phyloP scores from a whole-genome alignment of 2,113 vertebrate species.

The Phocoena phocoena region DNA sequence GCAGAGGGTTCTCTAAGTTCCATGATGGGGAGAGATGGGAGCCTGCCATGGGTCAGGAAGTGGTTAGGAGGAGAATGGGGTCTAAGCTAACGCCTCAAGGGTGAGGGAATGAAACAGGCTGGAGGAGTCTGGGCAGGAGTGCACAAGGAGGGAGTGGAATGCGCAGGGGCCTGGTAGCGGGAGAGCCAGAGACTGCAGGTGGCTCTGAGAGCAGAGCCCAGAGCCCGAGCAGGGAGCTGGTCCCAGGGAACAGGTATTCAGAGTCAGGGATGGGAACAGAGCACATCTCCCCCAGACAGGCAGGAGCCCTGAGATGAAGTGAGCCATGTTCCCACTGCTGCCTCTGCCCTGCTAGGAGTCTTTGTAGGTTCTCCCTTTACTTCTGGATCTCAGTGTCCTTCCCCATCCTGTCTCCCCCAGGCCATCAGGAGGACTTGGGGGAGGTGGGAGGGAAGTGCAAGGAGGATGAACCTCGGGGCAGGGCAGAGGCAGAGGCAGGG shows the following conservation, averaged over 20 bases:
- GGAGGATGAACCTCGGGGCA: background rate
- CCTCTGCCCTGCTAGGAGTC: background rate
- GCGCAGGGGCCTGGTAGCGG: background rate
- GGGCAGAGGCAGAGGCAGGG: too few relatives aligned
- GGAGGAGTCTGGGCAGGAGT: background rate
- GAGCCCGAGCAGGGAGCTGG: background rate
- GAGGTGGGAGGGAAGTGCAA: background rate
- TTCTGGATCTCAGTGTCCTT: background rate
- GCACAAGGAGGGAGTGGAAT: background rate
- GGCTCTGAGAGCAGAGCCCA: background rate
- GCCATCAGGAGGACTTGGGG: background rate
- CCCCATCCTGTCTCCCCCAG: background rate
- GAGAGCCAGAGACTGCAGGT: background rate
- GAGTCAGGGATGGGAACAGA: background rate
- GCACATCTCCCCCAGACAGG: background rate
- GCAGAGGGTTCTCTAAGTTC: background rate
- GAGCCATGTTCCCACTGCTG: background rate
- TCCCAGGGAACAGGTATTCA: background rate
- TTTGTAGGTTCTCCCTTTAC: background rate
- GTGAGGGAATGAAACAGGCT: background rate
- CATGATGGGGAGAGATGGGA: background rate
- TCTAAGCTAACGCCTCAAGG: background rate
- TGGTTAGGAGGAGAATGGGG: background rate
- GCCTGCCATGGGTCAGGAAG: background rate
- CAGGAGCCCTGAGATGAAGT: background rate